Conservation (phyloP, 2,113 vertebrate genomes). For the Gallinago media region DNA sequence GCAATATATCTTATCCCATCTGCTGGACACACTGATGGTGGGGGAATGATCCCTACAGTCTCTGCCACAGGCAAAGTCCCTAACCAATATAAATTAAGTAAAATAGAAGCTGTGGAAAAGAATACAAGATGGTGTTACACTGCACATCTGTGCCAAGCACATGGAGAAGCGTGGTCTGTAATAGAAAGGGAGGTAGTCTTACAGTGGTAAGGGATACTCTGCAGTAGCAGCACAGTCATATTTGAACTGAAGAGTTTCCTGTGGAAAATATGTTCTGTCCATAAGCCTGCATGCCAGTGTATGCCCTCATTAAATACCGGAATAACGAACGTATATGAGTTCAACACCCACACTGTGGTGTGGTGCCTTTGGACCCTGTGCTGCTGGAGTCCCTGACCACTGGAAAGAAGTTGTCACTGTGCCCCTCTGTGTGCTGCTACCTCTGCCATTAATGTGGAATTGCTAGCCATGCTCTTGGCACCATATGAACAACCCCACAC, state of each 20-base stretch:
- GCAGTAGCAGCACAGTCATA: neutral
- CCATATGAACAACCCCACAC: fast-evolving
- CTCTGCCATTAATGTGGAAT: neutral
- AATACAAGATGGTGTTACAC: neutral
- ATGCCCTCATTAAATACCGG: neutral
- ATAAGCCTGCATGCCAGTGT: neutral
- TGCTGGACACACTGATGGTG: neutral
- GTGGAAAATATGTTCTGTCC: neutral
- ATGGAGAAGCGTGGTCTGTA: neutral
- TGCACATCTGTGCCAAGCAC: neutral
- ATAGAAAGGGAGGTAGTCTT: neutral
- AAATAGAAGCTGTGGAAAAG: neutral
- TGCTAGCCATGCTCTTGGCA: neutral
- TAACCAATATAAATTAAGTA: neutral
- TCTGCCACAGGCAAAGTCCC: neutral
- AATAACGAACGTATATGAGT: neutral
- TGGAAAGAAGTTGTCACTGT: neutral
- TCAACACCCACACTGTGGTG: fast-evolving
- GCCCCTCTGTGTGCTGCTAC: neutral
- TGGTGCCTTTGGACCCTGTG: neutral
- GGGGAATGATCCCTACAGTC: neutral
- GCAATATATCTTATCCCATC: neutral
- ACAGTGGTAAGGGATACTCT: neutral
- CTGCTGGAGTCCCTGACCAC: neutral
- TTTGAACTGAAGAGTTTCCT: neutral